Evolutionary conservation across 2,888 invertebrate genomes (phyloP).

Genomic region (Campoletis raptor): DNA sequence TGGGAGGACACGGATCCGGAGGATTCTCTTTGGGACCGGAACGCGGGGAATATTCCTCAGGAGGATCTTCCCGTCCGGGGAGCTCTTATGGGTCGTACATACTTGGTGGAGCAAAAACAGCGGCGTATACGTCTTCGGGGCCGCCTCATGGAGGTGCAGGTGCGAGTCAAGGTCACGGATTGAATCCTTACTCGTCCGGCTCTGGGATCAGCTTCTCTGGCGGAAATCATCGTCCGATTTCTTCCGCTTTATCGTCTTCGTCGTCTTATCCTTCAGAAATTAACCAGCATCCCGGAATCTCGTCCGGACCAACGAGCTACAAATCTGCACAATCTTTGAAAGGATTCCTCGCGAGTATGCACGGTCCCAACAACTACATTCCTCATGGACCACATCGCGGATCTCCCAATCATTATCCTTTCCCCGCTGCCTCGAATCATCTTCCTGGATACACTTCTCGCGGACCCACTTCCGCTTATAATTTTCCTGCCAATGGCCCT

Average conservation of each 20-base stretch:
- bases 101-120: slow-evolving; percentile 59
- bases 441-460: slow-evolving; percentile 70
- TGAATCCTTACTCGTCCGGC: slow-evolving; percentile 55
- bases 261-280: slow-evolving; percentile 53
- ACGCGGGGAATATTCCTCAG: slow-evolving; percentile 58
- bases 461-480: slow-evolving; percentile 72
- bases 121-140: slow-evolving; percentile 52
- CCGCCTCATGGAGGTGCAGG: slow-evolving; percentile 19
- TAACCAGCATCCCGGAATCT: slow-evolving; percentile 56
- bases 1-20: slow-evolving; percentile 33
- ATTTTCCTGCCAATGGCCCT: slow-evolving; percentile 62
- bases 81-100: slow-evolving; percentile 53
- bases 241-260: slow-evolving; percentile 16
- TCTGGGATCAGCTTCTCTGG: slow-evolving; percentile 44
- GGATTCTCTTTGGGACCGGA: slow-evolving; percentile 54
- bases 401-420: slow-evolving; percentile 52
- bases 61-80: slow-evolving; percentile 56
- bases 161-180: slow-evolving; percentile 46
- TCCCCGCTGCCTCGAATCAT: slow-evolving; percentile 61
- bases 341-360: slow-evolving; percentile 59
- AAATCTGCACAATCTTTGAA: slow-evolving; percentile 53
- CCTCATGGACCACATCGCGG: slow-evolving; percentile 65
- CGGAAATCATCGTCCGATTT: background rate
- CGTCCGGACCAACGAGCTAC: slow-evolving; percentile 56
- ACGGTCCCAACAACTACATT: slow-evolving; percentile 63